Conservation (phyloP, 2,888 invertebrate genomes). For the Andrena dorsata region DNA sequence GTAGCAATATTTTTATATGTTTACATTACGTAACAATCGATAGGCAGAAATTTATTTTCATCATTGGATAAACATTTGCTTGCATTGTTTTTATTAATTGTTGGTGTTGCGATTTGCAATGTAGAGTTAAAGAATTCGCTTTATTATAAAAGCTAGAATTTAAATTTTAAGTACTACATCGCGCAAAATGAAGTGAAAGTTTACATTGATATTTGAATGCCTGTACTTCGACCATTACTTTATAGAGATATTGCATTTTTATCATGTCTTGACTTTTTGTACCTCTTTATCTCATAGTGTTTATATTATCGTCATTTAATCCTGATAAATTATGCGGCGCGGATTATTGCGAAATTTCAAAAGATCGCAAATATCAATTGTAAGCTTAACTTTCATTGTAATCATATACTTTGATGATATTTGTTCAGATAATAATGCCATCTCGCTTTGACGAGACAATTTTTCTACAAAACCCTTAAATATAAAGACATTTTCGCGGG, state of each 20-base stretch:
- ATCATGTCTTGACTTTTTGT: neutral
- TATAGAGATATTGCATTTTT: constrained; percentile 21
- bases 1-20: constrained; percentile 42
- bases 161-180: constrained; percentile 28
- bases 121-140: constrained; percentile 38
- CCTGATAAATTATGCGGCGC: neutral
- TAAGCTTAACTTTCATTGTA: constrained; percentile 41
- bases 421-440: constrained; percentile 63
- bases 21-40: constrained; percentile 29
- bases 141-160: constrained; percentile 41
- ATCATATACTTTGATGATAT: constrained; percentile 46
- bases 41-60: constrained; percentile 40
- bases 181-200: constrained; percentile 20
- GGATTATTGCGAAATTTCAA: neutral
- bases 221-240: neutral
- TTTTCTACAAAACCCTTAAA: constrained; percentile 34
- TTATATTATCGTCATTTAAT: constrained; percentile 9
- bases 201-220: constrained; percentile 55
- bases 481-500: constrained; percentile 18
- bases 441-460: constrained; percentile 43
- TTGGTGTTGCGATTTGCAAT: constrained; percentile 46
- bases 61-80: constrained; percentile 37
- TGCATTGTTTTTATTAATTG: constrained; percentile 35
- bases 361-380: constrained; percentile 43
- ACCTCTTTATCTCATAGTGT: constrained; percentile 9